A percentile compares a stretch with the other conserved stretches of the same genome.
phyloP scores from a whole-genome alignment of 2,113 vertebrate species.

The Sprattus sprattus region DNA sequence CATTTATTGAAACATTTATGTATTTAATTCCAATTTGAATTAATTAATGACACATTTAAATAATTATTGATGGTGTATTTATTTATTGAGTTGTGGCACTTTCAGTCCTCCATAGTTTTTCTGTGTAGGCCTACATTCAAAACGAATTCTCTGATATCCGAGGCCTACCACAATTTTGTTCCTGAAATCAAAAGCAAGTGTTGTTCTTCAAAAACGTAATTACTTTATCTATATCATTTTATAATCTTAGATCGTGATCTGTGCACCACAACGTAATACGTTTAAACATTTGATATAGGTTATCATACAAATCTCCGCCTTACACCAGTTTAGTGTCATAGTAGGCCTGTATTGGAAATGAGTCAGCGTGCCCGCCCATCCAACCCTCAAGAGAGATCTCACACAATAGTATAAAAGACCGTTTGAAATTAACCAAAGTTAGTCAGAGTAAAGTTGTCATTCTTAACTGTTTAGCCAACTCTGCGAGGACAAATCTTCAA shows the following conservation, averaged over 20 bases:
- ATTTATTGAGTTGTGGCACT: too few relatives aligned
- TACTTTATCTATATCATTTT: not conserved
- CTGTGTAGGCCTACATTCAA: not conserved
- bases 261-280: too few relatives aligned
- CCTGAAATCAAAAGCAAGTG: not conserved
- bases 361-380: slow-evolving; percentile 61
- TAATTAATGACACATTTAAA: too few relatives aligned
- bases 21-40: too few relatives aligned
- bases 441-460: not conserved
- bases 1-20: too few relatives aligned
- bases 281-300: not conserved
- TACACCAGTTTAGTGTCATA: not conserved
- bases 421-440: slow-evolving; percentile 18
- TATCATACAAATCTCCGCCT: not conserved
- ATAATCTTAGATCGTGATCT: not conserved
- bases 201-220: not conserved
- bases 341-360: slow-evolving; percentile 49
- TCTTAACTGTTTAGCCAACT: not conserved
- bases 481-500: not conserved
- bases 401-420: slow-evolving; percentile 55
- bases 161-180: not conserved
- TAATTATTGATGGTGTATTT: too few relatives aligned
- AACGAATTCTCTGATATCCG: not conserved
- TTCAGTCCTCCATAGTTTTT: too few relatives aligned
- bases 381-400: slow-evolving; percentile 23